These are phyloP conservation scores for Lepidocyrtinus sp. DNA, from an alignment of 2,888 invertebrate genomes.

Conservation along the genomic window DNA sequence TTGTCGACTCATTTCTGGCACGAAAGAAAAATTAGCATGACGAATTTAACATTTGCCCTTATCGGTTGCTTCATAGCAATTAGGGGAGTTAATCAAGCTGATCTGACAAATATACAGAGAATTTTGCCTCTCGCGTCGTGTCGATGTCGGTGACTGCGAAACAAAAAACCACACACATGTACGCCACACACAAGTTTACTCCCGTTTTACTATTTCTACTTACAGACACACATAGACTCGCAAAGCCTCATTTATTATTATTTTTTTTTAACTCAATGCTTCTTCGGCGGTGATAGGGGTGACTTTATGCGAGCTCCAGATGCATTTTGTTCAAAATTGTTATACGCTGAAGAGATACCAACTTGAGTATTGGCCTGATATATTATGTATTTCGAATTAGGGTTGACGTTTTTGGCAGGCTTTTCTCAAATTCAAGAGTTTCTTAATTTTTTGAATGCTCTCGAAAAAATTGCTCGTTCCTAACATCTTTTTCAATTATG, in stretches of 20 bases:
- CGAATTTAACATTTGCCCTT: constrained; percentile 62
- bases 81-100: constrained; percentile 61
- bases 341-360: too few species aligned
- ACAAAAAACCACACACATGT: constrained; percentile 49
- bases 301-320: too few species aligned
- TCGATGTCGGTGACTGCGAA: constrained; percentile 21
- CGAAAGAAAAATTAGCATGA: constrained; percentile 56
- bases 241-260: constrained; percentile 12
- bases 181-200: constrained; percentile 30
- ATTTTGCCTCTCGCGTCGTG: constrained; percentile 21
- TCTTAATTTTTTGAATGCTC: too few species aligned
- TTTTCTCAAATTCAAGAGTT: too few species aligned
- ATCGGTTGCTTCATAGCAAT: constrained; percentile 59
- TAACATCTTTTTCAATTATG: too few species aligned
- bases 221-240: background rate
- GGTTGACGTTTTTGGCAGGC: too few species aligned
- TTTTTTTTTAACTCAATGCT: constrained; percentile 7
- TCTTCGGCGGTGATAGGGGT: too few species aligned
- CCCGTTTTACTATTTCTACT: background rate
- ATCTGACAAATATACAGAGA: constrained; percentile 53
- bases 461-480: too few species aligned
- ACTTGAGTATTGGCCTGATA: too few species aligned
- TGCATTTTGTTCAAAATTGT: too few species aligned
- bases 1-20: constrained; percentile 59
- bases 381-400: too few species aligned